Evolutionary conservation across 2,888 invertebrate genomes (phyloP), one percentile per base, ranked within the genome.

Genomic region (Drosophila paranaensis): DNA sequence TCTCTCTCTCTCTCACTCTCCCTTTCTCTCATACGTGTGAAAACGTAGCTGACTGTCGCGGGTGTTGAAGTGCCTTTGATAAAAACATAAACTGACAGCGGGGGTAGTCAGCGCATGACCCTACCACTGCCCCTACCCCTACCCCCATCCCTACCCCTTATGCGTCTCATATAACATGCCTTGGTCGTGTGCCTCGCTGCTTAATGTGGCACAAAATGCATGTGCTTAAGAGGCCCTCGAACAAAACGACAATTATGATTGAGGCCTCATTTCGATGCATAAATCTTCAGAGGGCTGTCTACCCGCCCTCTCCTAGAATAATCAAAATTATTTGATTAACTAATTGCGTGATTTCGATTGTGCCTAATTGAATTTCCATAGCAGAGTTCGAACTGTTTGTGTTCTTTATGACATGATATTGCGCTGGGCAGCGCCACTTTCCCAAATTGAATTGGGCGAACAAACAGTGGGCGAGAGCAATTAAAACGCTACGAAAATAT

Each of bases 341-440:
- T 91, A 91, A 91, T 91, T 90, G 91, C 91, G 89, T 91, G 91
- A 89, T 91, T 91, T 90, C 85, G 90, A 91, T 91, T 90, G 90
- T 71, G 68, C 88, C 72, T 87, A 87, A 87, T 87, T 87, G 86
- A 87, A 90, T 89, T 89, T 90, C 89, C 87, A 89, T 87, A 71
- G 65, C 76, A 69, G 33, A 65, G 62, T 54, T 60, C 53, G 33
- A 50, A 48, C 35, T 60, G 53, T 78, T 62, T 53, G 42, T 51
- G 45, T 60, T 35, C 62, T 75, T 84, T 84, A 81, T 81, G 58
- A 63, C 71, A 67, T 39, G 54, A 54, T 74, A 78, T 81, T 85
- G 48, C 70, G 66, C 60, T 33, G 30, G 30, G 68, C 33, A 6
- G 80, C 66, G 81, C 67, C 86, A 86, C 86, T 86, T 86, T 86